A percentile compares a stretch with the other conserved stretches of the same genome.
These are phyloP conservation scores for Dromococcyx pavoninus DNA, from an alignment of 2,797 vertebrate genomes.

Conservation along the genomic window DNA sequence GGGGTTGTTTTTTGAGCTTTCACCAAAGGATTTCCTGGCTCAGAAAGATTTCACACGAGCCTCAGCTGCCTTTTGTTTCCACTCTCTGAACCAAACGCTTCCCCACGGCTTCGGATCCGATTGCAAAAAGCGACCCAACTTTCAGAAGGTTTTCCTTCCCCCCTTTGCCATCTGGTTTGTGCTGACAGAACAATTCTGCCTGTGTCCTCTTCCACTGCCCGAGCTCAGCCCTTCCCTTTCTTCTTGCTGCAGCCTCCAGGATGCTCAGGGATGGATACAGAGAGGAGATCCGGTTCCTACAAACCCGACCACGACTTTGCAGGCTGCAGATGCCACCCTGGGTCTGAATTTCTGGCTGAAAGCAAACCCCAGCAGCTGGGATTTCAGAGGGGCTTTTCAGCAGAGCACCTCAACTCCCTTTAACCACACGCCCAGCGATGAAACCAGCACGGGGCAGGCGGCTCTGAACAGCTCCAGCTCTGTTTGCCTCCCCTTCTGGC, in stretches of 20 bases:
- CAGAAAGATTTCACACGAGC: background rate
- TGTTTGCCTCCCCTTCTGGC: background rate
- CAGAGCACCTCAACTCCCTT: background rate
- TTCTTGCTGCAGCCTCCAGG: background rate
- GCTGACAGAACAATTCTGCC: background rate
- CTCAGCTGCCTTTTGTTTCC: slow-evolving; percentile 18
- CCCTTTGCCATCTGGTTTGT: background rate
- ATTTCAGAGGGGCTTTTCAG: background rate
- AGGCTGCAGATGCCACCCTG: accelerated
- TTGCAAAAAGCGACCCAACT: background rate
- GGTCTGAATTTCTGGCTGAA: background rate
- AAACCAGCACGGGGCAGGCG: background rate
- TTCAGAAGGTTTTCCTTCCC: accelerated
- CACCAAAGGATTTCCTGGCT: slow-evolving; percentile 43
- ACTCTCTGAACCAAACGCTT: background rate
- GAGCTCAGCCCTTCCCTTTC: accelerated
- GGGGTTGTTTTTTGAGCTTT: background rate
- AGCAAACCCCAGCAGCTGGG: background rate
- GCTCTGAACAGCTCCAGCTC: background rate
- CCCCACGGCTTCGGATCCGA: background rate
- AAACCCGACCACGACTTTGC: background rate
- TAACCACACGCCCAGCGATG: background rate
- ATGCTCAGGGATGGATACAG: accelerated
- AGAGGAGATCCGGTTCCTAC: background rate
- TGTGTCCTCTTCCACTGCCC: background rate